Evolutionary conservation across 2,113 vertebrate species (phyloP).

Genomic region (Psilopogon haemacephalus): DNA sequence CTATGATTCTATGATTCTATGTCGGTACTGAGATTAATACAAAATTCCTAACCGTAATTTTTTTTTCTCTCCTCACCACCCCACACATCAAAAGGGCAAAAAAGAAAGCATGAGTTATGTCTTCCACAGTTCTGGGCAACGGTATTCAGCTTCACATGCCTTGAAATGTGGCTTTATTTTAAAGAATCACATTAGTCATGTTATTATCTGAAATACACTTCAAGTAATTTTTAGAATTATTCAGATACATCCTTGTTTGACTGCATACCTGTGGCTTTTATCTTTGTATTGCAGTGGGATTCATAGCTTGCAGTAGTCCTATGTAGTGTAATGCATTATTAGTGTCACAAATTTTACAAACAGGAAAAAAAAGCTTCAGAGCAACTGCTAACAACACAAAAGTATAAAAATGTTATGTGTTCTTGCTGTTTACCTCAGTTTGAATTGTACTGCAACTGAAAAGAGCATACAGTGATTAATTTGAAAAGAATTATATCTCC

Average conservation of each 20-base stretch:
- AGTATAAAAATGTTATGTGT: neutral
- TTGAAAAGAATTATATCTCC: neutral
- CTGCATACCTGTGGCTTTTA: conserved; percentile 1
- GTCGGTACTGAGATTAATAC: neutral
- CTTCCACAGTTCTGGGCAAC: neutral
- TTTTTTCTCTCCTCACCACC: neutral
- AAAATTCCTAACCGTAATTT: neutral
- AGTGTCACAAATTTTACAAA: conserved; percentile 31
- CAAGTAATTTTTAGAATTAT: neutral
- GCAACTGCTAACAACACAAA: neutral
- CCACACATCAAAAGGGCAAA: neutral
- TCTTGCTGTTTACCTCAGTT: neutral
- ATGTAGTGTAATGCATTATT: conserved; percentile 15
- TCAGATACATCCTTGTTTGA: conserved; percentile 6
- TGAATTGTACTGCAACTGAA: neutral
- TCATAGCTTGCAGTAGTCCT: neutral
- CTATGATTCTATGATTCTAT: too few species aligned
- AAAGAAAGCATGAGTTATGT: neutral
- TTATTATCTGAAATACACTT: neutral
- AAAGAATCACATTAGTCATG: neutral
- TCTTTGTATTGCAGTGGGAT: conserved; percentile 1
- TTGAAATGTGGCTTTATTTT: neutral
- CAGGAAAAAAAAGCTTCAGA: conserved; percentile 2
- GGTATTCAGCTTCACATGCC: neutral
- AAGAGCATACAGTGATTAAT: neutral